Evolutionary conservation across 2,113 vertebrate genomes (phyloP), one percentile per base, ranked within the genome.

Genomic region (Phalacrocorax aristotelis): DNA sequence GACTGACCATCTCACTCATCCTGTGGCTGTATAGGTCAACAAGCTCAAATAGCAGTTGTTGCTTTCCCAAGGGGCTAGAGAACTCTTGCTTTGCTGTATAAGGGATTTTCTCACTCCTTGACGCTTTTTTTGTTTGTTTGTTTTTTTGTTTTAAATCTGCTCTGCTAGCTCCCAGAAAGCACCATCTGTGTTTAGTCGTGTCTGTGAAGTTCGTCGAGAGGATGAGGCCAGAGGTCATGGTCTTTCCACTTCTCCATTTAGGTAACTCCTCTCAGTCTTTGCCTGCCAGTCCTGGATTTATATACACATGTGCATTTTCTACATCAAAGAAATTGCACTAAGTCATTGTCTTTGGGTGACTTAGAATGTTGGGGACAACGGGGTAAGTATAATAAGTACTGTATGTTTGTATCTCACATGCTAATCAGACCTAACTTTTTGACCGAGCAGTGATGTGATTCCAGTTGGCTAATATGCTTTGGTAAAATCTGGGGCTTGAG

Each of bases 151-250:
- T 96, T 70, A 81, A 92, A 92, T 96, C 69, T 94, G 38, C 76
- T 25, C 64, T 89, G 27, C 85, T 95, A 98, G 98, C 95, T 95
- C 96, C 60, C 97, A 95, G 95, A 97, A 97, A 97, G 98, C 98
- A 80, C 91, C 98, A 7, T 99, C 99, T 11, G 98, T 99, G 93
- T 99, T 99, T 93, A 98, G 98, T 92, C 98, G 98, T 34, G 98
- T 99, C 81, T 98, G 98, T 96, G 99, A 99, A 97, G 98, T 97
- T 57, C 98, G 86, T 91, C 97, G 98, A 64, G 98, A 98, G 71
- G 98, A 98, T 82, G 98, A 98, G 70, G 90, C 90, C 44, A 96
- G 80, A 96, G 98, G 97, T 55, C 98, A 96, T 55, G 92, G 85
- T 69, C 83, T 96, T 76, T 84, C 97, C 52, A 89, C 95, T 69